Conservation (phyloP, 2,888 invertebrate genomes). For the Pardosa pseudoannulata region DNA sequence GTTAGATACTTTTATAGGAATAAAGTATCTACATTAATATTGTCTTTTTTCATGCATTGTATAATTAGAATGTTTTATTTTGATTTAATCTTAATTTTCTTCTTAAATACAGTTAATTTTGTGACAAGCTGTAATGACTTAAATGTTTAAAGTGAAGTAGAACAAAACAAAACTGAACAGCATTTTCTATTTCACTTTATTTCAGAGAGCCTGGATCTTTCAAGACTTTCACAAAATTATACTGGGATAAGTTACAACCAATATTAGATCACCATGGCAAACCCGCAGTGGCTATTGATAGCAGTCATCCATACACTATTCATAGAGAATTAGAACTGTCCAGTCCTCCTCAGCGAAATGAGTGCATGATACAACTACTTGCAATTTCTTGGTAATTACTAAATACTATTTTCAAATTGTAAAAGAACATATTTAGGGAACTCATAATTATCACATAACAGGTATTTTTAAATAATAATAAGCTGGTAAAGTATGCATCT, state of each 20-base stretch:
- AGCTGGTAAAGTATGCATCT: not conserved
- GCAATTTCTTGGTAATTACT: conserved; percentile 60
- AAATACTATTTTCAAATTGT: not conserved
- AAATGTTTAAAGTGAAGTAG: too few species aligned
- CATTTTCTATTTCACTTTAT: not conserved
- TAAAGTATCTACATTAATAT: too few species aligned
- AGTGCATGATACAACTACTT: conserved; percentile 60
- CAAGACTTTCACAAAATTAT: conserved; percentile 44
- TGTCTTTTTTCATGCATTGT: too few species aligned
- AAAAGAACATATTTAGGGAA: not conserved
- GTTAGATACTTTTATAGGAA: too few species aligned
- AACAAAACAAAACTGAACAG: too few species aligned
- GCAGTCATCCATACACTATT: conserved; percentile 22
- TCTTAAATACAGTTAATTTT: too few species aligned
- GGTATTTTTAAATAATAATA: not conserved
- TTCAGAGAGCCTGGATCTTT: conserved; percentile 27
- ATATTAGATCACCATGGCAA: conserved; percentile 57
- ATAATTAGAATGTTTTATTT: too few species aligned
- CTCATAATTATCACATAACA: not conserved
- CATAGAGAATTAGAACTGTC: conserved; percentile 34
- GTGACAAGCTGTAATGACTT: too few species aligned
- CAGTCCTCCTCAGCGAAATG: conserved; percentile 42
- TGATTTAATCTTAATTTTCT: too few species aligned
- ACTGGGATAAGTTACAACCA: conserved; percentile 47
- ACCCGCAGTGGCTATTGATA: conserved; percentile 40